Evolutionary conservation across 1,140 invertebrate genomes (phyloP).

Genomic region (Physella acuta): DNA sequence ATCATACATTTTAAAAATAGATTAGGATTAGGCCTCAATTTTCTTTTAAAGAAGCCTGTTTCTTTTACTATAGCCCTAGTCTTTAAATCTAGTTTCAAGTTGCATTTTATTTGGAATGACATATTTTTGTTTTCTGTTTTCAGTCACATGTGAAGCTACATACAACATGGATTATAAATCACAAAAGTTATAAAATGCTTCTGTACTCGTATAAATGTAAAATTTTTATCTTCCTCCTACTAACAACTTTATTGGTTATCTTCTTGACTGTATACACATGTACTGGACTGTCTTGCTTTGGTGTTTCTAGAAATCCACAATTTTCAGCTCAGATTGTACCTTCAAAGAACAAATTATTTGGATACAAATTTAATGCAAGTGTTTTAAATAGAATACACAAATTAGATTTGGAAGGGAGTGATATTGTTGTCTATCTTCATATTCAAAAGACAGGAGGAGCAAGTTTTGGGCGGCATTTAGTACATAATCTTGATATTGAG

Average conservation of each 20-base stretch:
- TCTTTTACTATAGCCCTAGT: no score
- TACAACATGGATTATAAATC: no score
- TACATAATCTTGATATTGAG: conserved; percentile 84
- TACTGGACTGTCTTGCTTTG: conserved; percentile 6
- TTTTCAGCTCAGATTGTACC: neutral
- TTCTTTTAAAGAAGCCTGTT: no score
- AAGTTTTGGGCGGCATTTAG: conserved; percentile 92
- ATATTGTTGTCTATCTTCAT: conserved; percentile 97
- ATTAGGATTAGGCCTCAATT: no score
- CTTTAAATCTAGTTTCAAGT: no score
- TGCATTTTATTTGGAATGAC: no score
- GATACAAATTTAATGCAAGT: conserved; percentile 7
- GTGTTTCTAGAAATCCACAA: neutral
- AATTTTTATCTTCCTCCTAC: neutral
- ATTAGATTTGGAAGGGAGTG: conserved; percentile 52
- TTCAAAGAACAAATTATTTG: conserved; percentile 4
- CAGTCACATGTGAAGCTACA: no score
- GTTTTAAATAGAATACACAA: neutral
- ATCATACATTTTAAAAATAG: no score
- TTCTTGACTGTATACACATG: conserved; percentile 12
- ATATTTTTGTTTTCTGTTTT: no score
- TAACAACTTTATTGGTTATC: neutral
- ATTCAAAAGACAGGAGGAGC: conserved; percentile 94
- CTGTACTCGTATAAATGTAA: conserved; percentile 3
- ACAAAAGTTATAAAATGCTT: no score